Base-by-base conservation (phyloP, 92 coral and sea anemone species). In the Actinostola sp. region DNA sequence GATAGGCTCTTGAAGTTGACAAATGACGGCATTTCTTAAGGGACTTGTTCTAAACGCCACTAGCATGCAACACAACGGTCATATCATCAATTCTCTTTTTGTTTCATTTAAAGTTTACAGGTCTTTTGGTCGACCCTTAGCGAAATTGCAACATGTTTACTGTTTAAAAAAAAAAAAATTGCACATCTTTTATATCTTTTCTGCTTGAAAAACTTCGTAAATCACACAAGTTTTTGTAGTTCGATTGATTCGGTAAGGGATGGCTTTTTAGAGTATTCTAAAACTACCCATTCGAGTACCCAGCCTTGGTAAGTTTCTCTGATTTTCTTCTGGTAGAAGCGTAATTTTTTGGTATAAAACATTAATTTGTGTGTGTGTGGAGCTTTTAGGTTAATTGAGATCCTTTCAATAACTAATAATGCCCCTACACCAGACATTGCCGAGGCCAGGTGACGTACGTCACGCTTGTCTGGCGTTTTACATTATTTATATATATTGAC, bases 401-500 rank as follows among this genome's bases (percentile, higher is more conserved):
- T 83, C 91, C 79, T 87, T 90, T 90, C 92, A 90, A 88, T 86
- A 78, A 88, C 87, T 78, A 86, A 90, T 90, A 90, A 90, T 90
- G 90, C 89, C 85, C 73, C 75, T 87, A 83, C 62, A 50, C 89
- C 78, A 81, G 97, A 88, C 90, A 84, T 90, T 90, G 79, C 90
- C 77, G 63, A 77, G 70, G 92, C 88, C 97, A 87, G 97, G 97
- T 90, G 97, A 90, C 97, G 78, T 90, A 83, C 84, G 99, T 95
- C 99, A 95, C 91, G 95, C 97, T 79, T 86, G 95, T 95, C 93
- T 95, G 97, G 93, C 97, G 92, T 95, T 82, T 88, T 95, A 88
- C 97, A 95, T 95, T 87, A 95, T 95, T 95, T 89, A 95, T 95
- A 79, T 50, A 65, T 77, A 73, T 49, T 60, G 76, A 65, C 77